A percentile compares a stretch with the other conserved stretches of the same genome.
Evolutionary conservation across 1,140 invertebrate genomes (phyloP).

Genomic region (Nylanderia fulva): DNA sequence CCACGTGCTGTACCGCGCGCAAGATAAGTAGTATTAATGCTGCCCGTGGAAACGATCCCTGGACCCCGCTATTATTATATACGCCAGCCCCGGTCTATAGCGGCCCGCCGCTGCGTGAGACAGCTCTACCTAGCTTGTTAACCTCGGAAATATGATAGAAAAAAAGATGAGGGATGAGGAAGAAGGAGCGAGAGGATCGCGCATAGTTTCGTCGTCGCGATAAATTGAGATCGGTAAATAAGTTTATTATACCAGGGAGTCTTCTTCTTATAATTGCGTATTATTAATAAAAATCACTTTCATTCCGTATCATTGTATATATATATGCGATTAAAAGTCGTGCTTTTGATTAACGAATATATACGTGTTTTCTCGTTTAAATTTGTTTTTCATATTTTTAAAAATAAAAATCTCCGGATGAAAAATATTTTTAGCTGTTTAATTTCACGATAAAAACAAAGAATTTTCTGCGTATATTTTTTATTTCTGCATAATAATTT

Average conservation of each 20-base stretch:
- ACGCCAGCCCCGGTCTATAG: slow-evolving; percentile 33
- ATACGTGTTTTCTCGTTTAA: no score
- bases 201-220: slow-evolving; percentile 23
- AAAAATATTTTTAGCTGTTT: background rate
- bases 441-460: background rate
- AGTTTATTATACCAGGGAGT: slow-evolving; percentile 28
- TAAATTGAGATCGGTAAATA: slow-evolving; percentile 49
- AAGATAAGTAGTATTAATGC: slow-evolving; percentile 77
- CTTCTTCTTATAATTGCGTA: background rate
- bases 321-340: background rate
- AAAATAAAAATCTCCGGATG: no score
- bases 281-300: background rate
- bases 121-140: slow-evolving; percentile 56
- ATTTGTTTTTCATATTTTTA: background rate
- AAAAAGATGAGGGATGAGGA: background rate
- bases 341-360: background rate
- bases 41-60: slow-evolving; percentile 69
- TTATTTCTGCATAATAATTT: no score
- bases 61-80: slow-evolving; percentile 73
- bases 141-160: slow-evolving; percentile 52
- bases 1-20: slow-evolving; percentile 70
- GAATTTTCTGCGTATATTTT: no score
- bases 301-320: background rate
- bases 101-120: slow-evolving; percentile 44
- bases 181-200: background rate